phyloP scores from a whole-genome alignment of 2,113 vertebrate genomes.

The Machaerirhynchus nigripectus region DNA sequence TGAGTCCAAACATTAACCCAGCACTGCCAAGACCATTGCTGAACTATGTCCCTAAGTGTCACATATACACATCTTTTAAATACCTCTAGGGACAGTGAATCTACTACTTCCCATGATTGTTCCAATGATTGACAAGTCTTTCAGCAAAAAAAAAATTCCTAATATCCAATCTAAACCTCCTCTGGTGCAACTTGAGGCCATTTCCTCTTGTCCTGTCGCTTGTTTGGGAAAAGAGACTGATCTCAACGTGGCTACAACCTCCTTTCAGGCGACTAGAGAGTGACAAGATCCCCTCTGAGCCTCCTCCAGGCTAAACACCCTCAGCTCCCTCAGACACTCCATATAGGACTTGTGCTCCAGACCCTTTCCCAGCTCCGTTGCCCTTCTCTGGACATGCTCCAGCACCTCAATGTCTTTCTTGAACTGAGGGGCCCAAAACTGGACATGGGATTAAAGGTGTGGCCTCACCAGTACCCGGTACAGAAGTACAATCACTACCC shows the following conservation, averaged over 20 bases:
- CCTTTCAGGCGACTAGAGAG: not conserved
- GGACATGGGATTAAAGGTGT: rapidly evolving
- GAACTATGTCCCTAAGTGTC: not conserved
- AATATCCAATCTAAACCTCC: not conserved
- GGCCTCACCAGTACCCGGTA: not conserved
- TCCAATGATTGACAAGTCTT: not conserved
- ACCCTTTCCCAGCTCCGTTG: rapidly evolving
- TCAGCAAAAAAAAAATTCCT: not conserved
- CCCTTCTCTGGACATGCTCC: not conserved
- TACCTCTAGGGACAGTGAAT: not conserved
- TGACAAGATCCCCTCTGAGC: not conserved
- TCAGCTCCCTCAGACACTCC: not conserved
- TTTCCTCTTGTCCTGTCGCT: rapidly evolving
- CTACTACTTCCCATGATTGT: not conserved
- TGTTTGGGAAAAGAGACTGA: not conserved
- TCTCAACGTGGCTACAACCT: not conserved
- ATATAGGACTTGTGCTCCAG: not conserved
- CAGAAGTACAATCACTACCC: too few species aligned
- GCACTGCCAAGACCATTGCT: not conserved
- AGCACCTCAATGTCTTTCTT: not conserved
- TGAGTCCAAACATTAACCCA: not conserved
- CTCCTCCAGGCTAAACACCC: not conserved
- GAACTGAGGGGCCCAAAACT: not conserved
- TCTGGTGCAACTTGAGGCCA: not conserved
- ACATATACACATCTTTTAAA: not conserved